Evolutionary conservation across 1,140 invertebrate genomes (phyloP).

Genomic region (Leptinotarsa undecemlineata): DNA sequence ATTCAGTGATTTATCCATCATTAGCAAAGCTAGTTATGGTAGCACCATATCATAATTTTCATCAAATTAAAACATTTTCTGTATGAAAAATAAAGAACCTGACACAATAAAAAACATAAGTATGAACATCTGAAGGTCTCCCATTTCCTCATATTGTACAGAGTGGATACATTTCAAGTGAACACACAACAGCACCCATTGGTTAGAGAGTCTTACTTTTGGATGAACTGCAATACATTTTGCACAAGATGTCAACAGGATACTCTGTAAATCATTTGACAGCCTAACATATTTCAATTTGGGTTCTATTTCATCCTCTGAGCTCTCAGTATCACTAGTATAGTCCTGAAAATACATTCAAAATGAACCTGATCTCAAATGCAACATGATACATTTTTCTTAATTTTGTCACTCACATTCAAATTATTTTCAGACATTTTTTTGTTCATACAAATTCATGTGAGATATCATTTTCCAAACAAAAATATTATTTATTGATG

Average conservation of each 20-base stretch:
- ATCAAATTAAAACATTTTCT: too few species aligned
- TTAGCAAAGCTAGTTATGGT: too few species aligned
- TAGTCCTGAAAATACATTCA: conserved; percentile 43
- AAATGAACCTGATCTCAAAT: background rate
- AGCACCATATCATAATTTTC: too few species aligned
- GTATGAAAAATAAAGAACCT: too few species aligned
- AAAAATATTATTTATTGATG: conserved; percentile 19
- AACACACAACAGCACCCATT: too few species aligned
- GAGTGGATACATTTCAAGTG: conserved; percentile 1
- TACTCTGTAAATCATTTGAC: conserved; percentile 82
- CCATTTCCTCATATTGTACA: background rate
- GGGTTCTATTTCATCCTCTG: conserved; percentile 79
- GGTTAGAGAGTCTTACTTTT: conserved; percentile 64
- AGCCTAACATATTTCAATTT: conserved; percentile 91
- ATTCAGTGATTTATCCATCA: too few species aligned
- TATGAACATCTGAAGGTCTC: too few species aligned
- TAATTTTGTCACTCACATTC: conserved; percentile 20
- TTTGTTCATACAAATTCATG: background rate
- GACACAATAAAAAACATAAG: too few species aligned
- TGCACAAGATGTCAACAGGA: conserved; percentile 85
- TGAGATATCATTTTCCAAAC: conserved; percentile 16
- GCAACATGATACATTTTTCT: background rate
- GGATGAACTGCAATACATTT: conserved; percentile 91
- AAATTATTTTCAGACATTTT: conserved; percentile 35
- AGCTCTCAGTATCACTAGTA: conserved; percentile 58